These are phyloP conservation scores for Oithona nana DNA, from an alignment of 2,888 invertebrate species.

Conservation along the genomic window DNA sequence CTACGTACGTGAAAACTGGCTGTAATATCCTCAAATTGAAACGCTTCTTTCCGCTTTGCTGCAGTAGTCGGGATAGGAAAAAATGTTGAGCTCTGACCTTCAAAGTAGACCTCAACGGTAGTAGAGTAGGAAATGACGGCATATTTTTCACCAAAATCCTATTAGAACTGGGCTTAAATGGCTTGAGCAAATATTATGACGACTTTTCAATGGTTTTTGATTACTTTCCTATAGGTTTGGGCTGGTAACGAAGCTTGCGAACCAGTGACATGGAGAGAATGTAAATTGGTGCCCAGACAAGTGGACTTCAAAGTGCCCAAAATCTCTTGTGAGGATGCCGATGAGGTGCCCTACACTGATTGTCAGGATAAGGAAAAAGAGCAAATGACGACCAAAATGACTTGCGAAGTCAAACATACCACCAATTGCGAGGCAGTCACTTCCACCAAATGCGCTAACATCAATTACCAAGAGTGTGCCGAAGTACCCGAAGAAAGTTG, in stretches of 20 bases:
- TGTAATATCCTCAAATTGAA: no score
- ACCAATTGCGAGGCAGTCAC: conserved; percentile 1
- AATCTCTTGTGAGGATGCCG: conserved; percentile 13
- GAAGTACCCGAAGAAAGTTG: conserved; percentile 13
- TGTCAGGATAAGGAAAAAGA: conserved; percentile 4
- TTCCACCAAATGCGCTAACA: conserved; percentile 7
- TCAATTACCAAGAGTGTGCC: conserved; percentile 6
- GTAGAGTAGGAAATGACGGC: no score
- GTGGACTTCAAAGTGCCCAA: conserved; percentile 17
- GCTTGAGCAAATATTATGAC: neutral
- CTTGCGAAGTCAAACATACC: conserved; percentile 14
- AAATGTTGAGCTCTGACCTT: no score
- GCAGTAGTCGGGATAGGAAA: no score
- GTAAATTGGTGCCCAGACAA: conserved; percentile 13
- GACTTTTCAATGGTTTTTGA: neutral
- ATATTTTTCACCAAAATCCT: no score
- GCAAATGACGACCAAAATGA: conserved; percentile 13
- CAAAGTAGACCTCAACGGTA: no score
- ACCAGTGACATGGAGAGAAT: conserved; percentile 17
- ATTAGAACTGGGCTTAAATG: neutral
- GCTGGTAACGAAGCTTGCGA: conserved; percentile 18
- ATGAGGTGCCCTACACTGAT: conserved; percentile 12
- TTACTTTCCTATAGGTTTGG: conserved; percentile 12
- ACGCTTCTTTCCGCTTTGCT: no score
- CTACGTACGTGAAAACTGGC: no score